Base-by-base conservation (phyloP, 2,113 vertebrate genomes). In the Lagopus muta region DNA sequence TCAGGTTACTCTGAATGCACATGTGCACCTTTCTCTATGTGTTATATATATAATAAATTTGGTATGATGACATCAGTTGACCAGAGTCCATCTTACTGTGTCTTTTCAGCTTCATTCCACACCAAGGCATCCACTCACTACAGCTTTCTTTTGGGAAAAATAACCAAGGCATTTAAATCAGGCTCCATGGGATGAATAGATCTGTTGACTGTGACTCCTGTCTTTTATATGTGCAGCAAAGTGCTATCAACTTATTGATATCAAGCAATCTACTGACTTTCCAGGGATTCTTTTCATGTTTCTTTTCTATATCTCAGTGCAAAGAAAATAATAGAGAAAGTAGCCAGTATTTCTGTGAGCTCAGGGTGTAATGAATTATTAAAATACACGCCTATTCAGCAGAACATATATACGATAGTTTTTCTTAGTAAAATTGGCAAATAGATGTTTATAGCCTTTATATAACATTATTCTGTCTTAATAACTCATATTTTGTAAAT, bases 361-460 rank as follows among this genome's bases (percentile, higher is more conserved):
- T 65, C 40, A 65, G 89, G 67, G 55, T 77, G 64, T 94, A 85
- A 95, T 97, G 89, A 96, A 97, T 97, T 96, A 97, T 97, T 97
- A 94, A 97, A 97, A 96, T 43, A 38, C 38, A 88, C 76, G 94
- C 66, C 82, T 93, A 71, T 87, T 96, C 86, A 79, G 30, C 45
- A 96, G 55, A 95, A 96, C 92, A 96, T 61, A 64, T 55, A 94
- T 66, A 58, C 70, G 72, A 20, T 85, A 48, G 40, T 94, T 96
- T 95, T 86, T 82, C 92, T 95, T 94, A 86, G 94, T 94, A 96
- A 96, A 97, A 97, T 94, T 90, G 83, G 64, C 72, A 95, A 96
- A 96, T 86, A 13, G 58, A 96, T 96, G 89, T 64, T 87, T 42
- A 82, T 75, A 47, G 48, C 74, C 65, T 94, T 95, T 93, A 94